These are phyloP conservation scores for Brachypterus glaber DNA, from an alignment of 2,888 invertebrate genomes.

Conservation along the genomic window DNA sequence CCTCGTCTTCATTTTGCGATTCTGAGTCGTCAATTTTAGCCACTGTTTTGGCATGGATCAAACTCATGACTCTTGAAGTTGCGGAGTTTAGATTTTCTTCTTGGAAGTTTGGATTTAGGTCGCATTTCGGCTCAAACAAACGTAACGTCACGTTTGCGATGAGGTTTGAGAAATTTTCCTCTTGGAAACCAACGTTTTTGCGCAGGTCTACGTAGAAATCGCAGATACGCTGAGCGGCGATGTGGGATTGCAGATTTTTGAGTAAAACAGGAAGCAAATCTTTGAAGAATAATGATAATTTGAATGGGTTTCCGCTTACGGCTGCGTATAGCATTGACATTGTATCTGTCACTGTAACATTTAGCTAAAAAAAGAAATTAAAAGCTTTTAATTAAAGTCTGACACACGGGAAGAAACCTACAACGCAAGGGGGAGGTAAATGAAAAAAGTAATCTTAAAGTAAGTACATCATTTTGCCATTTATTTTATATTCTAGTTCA, in stretches of 20 bases:
- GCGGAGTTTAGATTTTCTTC: slow-evolving; percentile 56
- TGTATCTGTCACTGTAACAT: slow-evolving; percentile 38
- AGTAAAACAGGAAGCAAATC: slow-evolving; percentile 49
- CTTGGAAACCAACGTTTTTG: slow-evolving; percentile 44
- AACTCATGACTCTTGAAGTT: slow-evolving; percentile 51
- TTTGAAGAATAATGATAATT: slow-evolving; percentile 47
- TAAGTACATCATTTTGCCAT: slow-evolving; percentile 1
- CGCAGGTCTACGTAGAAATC: slow-evolving; percentile 54
- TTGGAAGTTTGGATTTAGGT: slow-evolving; percentile 68
- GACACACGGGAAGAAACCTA: no score
- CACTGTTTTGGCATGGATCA: slow-evolving; percentile 47
- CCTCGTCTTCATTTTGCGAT: slow-evolving; percentile 18
- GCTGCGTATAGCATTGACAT: slow-evolving; percentile 45
- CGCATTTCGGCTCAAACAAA: slow-evolving; percentile 70
- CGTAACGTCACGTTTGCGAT: slow-evolving; percentile 65
- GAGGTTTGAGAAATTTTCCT: slow-evolving; percentile 45
- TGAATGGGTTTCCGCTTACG: slow-evolving; percentile 45
- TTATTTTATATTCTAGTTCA: no score
- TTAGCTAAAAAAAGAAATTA: slow-evolving; percentile 31
- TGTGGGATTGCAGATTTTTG: slow-evolving; percentile 60
- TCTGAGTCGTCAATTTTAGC: slow-evolving; percentile 28
- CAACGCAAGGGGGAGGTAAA: no score
- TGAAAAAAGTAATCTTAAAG: no score
- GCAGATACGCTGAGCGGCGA: slow-evolving; percentile 62
- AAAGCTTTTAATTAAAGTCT: no score